These are phyloP conservation scores for Drosophila affinis DNA, from an alignment of 2,888 invertebrate species.

Conservation along the genomic window DNA sequence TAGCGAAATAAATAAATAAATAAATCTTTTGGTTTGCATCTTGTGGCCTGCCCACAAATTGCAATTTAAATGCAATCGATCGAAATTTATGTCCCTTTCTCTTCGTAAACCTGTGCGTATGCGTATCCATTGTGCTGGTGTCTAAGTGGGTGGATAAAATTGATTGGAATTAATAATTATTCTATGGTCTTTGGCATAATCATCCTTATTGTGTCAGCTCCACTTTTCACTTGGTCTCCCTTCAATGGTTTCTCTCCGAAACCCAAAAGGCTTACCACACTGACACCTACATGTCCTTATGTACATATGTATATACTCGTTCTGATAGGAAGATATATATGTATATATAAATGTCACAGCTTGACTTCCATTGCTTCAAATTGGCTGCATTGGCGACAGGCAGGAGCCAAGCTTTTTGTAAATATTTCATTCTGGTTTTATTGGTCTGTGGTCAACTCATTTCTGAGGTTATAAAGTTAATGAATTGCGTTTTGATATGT, in stretches of 20 bases:
- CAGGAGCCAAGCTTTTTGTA: conserved; percentile 44
- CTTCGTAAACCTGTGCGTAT: not conserved
- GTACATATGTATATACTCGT: not conserved
- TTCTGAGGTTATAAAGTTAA: conserved; percentile 55
- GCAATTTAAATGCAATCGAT: conserved; percentile 41
- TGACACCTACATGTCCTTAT: conserved; percentile 3
- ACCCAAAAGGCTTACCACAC: conserved; percentile 17
- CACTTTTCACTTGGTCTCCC: conserved; percentile 24
- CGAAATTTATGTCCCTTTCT: conserved; percentile 20
- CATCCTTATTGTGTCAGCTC: conserved; percentile 35
- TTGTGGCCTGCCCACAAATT: conserved; percentile 28
- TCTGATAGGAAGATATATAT: not conserved
- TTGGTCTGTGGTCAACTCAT: conserved; percentile 42
- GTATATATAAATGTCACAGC: conserved; percentile 21
- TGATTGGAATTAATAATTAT: conserved; percentile 59
- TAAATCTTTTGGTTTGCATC: conserved; percentile 14
- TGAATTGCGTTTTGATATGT: conserved; percentile 57
- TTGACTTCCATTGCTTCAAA: conserved; percentile 49
- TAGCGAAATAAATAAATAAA: not conserved
- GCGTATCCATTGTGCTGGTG: not conserved
- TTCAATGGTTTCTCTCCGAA: conserved; percentile 5
- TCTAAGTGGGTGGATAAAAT: conserved; percentile 16
- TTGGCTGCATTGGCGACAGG: conserved; percentile 42
- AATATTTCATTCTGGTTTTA: conserved; percentile 54
- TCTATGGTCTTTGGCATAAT: conserved; percentile 39